Evolutionary conservation across 2,113 vertebrate genomes (phyloP).

Genomic region (Mus musculus): DNA sequence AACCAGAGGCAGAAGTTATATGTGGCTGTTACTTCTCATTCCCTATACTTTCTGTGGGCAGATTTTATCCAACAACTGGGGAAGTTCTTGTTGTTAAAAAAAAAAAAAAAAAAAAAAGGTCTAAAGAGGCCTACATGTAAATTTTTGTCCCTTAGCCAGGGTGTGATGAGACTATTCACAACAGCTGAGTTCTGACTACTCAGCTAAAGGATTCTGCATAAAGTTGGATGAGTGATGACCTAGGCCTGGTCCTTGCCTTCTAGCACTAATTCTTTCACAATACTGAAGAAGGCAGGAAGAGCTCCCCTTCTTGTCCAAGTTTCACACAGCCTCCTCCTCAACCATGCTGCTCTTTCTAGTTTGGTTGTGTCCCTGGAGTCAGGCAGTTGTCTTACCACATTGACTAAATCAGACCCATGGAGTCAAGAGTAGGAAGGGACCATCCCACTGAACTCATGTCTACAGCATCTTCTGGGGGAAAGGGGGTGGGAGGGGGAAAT

Average conservation of each 20-base stretch:
- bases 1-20: slow-evolving; percentile 49
- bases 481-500: too few species aligned
- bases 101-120: background rate
- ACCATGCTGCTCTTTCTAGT: background rate
- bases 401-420: background rate
- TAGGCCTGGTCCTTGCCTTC: slow-evolving; percentile 1
- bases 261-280: slow-evolving; percentile 61
- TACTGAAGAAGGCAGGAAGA: background rate
- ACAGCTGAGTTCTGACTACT: background rate
- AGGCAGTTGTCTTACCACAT: slow-evolving; percentile 33
- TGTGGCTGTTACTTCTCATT: slow-evolving; percentile 32
- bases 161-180: background rate
- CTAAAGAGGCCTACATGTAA: background rate
- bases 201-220: background rate
- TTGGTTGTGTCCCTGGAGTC: background rate
- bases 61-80: slow-evolving; percentile 30
- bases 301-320: background rate
- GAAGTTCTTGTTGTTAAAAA: slow-evolving; percentile 14
- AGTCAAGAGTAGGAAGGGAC: slow-evolving; percentile 30
- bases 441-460: background rate
- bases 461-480: background rate
- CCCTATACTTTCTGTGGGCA: background rate
- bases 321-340: slow-evolving; percentile 39
- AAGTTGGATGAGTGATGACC: background rate
- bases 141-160: background rate